Evolutionary conservation across 2,113 vertebrate genomes (phyloP).

Genomic region (Prietella phreatophila): DNA sequence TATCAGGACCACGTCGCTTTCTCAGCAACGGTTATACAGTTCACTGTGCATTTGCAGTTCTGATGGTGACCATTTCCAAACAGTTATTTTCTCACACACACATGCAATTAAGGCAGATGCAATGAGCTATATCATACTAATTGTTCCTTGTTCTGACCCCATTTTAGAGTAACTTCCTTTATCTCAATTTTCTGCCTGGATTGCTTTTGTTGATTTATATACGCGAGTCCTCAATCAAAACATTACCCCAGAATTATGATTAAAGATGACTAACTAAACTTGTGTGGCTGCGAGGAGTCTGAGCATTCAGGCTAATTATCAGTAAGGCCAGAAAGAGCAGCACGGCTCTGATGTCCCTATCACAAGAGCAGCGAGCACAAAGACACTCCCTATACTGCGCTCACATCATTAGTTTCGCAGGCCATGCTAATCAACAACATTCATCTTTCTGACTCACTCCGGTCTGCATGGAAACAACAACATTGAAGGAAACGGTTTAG

Average conservation of each 20-base stretch:
- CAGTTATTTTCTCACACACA: constrained; percentile 68
- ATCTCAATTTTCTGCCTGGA: constrained; percentile 99
- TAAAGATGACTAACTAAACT: constrained; percentile 81
- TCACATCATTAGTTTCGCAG: constrained; percentile 72
- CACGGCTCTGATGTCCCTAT: constrained; percentile 62
- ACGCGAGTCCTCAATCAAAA: constrained; percentile 84
- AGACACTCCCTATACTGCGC: constrained; percentile 59
- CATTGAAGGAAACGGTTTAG: constrained; percentile 48
- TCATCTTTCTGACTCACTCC: constrained; percentile 64
- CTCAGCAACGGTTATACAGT: constrained; percentile 4
- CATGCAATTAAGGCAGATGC: constrained; percentile 80
- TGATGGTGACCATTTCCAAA: constrained; percentile 60
- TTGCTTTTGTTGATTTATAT: constrained; percentile 98
- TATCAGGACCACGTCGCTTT: background rate
- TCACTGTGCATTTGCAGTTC: constrained; percentile 40
- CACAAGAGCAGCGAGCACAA: constrained; percentile 61
- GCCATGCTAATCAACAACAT: constrained; percentile 63
- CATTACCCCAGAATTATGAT: constrained; percentile 87
- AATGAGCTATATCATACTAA: constrained; percentile 95
- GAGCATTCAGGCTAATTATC: constrained; percentile 68
- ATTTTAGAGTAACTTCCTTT: constrained; percentile 98
- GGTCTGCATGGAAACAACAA: constrained; percentile 57
- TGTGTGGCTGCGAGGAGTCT: constrained; percentile 56
- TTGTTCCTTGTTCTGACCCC: constrained; percentile 95
- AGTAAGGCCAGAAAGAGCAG: constrained; percentile 61